Base-by-base conservation (phyloP, 2,888 invertebrate species). In the Mamestra brassicae region DNA sequence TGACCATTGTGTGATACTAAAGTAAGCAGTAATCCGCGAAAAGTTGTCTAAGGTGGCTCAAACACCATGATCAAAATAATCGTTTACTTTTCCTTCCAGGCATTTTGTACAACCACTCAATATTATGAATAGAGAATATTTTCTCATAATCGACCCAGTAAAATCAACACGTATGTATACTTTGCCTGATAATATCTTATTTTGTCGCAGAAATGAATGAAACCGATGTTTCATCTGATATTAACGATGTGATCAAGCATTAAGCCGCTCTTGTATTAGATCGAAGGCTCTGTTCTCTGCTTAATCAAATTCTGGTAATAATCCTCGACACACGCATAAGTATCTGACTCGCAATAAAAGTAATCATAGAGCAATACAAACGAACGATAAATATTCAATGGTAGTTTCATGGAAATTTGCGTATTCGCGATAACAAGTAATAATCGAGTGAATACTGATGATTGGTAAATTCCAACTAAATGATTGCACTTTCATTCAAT, bases 231-330 rank as follows among this genome's bases (percentile, higher is more conserved):
- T 50, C 17, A 57, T 62, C 47, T 54, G 26, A 64, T 64, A 76
- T 55, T 65, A 63, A 58, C 55, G 68, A 71, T 11, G 42, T 74
- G 50, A 71, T 69, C 45, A 57, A 58, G 65, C 26, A 57, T 74
- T 74, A 47, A 60, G 57, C 42, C 47, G 52, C 60, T 17, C 52
- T 65, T 38, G 57, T 74, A 50, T 57, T 38, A 60, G 38, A 36
- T 54, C 55, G 17, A 36, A 60, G 15, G n/a, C 57, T 80, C 61
- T 72, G 54, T 36, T 36, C 54, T 75, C 64, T 67, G 54, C 42
- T 36, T 69, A 64, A 80, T 84, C 34, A 60, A 64, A 76, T 70
- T 38, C 68, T 52, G 55, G 13, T 66, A 61, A 36, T 62, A 42
- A 71, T 64, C 36, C 66, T 15, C 61, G 52, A 55, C 36, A 54